Base-by-base conservation (phyloP, 2,888 invertebrate species). In the Melipona bicolor region DNA sequence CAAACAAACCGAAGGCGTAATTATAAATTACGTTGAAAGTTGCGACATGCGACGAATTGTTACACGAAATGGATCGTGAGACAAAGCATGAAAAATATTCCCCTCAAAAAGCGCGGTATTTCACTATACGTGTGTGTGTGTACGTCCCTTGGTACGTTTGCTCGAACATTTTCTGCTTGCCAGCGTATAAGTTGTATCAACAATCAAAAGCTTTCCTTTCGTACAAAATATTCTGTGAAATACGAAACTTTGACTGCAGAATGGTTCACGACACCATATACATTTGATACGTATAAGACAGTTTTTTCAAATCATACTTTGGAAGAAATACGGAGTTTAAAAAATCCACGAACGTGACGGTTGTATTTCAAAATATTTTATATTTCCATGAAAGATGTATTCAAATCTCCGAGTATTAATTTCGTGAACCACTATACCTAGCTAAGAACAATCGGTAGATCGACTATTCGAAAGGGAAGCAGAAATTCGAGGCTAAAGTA, bases 371-470 rank as follows among this genome's bases (percentile, higher is more conserved):
- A 59, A 59, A 59, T 59, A n/a, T 59, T 59, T 59, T n/a, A 4
- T 56, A n/a, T 4, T 4, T 59, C 15, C 56, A 59, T 59, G 9
- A 11, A 43, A 15, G 56, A n/a, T 59, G 2, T 59, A n/a, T n/a
- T 15, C n/a, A n/a, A 13, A 5, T n/a, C 13, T 56, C n/a, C 15
- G n/a, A 15, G n/a, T 59, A 27, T 27, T 27, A 15, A 15, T 59
- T 59, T n/a, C 3, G 43, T 15, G 24, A 59, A 24, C n/a, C n/a
- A 59, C 43, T 59, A 54, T 68, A 68, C 50, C 52, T 62, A 59
- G 43, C 36, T 59, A 56, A 56, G 49, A 65, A 56, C 72, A 21
- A 85, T 87, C 85, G 83, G 85, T 87, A 73, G 70, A 52, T 77
- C 76, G 75, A 72, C 43, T 24, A 21, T 21, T n/a, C 32, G 43